These are phyloP conservation scores for Notolabrus celidotus DNA, from an alignment of 2,797 vertebrate genomes.

Conservation along the genomic window DNA sequence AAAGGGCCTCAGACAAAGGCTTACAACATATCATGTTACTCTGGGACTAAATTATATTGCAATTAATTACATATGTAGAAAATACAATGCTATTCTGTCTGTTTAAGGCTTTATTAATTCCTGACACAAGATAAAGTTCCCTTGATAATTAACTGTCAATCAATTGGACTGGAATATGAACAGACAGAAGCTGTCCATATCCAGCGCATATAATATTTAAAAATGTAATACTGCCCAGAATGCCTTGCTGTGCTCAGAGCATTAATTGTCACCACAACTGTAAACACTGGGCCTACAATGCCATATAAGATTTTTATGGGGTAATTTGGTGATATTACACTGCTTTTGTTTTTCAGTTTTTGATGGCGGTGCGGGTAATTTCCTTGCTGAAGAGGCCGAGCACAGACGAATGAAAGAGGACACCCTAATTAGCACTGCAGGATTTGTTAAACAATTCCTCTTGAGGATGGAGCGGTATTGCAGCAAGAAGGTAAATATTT, in stretches of 20 bases:
- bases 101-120: constrained; percentile 1
- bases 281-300: constrained; percentile 15
- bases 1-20: too few relatives aligned
- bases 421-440: constrained; percentile 69
- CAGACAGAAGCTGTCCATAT: background rate
- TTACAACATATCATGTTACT: background rate
- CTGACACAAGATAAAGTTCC: background rate
- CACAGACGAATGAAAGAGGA: constrained; percentile 39
- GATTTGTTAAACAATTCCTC: constrained; percentile 69
- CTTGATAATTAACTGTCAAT: constrained; percentile 9
- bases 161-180: constrained; percentile 1
- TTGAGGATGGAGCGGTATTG: constrained; percentile 57
- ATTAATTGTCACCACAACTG: constrained; percentile 21
- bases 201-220: constrained; percentile 1
- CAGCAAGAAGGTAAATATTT: constrained; percentile 73
- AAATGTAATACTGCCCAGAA: constrained; percentile 2
- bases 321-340: constrained; percentile 48
- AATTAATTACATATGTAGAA: background rate
- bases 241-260: constrained; percentile 1
- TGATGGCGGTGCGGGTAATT: constrained; percentile 44
- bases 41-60: background rate
- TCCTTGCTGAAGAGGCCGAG: constrained; percentile 47
- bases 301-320: constrained; percentile 26
- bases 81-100: background rate
- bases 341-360: constrained; percentile 35